A percentile compares a stretch with the other conserved stretches of the same genome.
Evolutionary conservation across 2,888 invertebrate species (phyloP).

Genomic region (Apotomis betuletana): DNA sequence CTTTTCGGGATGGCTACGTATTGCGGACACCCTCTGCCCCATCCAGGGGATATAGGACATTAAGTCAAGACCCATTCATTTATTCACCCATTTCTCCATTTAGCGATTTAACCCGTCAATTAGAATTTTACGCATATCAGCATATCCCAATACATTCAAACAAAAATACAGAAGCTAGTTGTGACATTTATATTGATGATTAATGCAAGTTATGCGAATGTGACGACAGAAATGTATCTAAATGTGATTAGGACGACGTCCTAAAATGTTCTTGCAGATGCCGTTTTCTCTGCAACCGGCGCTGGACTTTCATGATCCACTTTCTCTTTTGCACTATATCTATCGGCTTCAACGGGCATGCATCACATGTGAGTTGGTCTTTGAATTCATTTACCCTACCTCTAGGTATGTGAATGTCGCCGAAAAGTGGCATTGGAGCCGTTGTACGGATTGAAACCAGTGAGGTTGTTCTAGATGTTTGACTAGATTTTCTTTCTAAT

Average conservation of each 20-base stretch:
- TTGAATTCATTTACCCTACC: neutral
- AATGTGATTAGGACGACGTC: neutral
- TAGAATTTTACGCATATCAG: no score
- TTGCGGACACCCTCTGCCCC: no score
- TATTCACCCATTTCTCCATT: no score
- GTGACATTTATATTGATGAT: no score
- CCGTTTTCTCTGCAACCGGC: neutral
- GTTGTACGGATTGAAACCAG: neutral
- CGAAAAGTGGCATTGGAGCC: neutral
- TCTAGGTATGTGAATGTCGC: conserved; percentile 17
- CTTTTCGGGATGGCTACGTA: no score
- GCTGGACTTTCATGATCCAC: conserved; percentile 17
- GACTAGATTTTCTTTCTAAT: neutral
- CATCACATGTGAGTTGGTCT: conserved; percentile 14
- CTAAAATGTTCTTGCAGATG: neutral
- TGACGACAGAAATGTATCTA: neutral
- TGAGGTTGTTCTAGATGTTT: conserved; percentile 10
- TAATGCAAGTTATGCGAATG: no score
- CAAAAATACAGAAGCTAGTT: no score
- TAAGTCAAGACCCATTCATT: no score
- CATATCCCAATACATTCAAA: no score
- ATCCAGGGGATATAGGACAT: no score
- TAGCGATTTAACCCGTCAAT: no score
- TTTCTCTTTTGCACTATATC: conserved; percentile 17
- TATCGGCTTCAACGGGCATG: conserved; percentile 2